Evolutionary conservation across 2,797 vertebrate species (phyloP), one percentile per base, ranked within the genome.

Genomic region (Pteronotus mesoamericanus): DNA sequence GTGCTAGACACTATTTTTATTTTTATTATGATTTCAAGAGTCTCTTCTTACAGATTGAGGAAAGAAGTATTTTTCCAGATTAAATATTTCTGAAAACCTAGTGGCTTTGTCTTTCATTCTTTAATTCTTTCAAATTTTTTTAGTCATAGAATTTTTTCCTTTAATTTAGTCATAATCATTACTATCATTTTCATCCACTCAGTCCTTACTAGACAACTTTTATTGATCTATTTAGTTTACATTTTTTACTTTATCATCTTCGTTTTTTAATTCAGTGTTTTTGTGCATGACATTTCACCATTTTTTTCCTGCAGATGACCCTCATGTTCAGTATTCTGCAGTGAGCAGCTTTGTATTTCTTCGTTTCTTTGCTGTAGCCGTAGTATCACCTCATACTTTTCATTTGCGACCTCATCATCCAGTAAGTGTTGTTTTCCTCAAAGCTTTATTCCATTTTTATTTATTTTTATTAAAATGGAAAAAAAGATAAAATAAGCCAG

Each of bases 291-390:
- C 97, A 96, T 99, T 94, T 98, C 98, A 98, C 97, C 97, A 74
- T 98, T 98, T 98, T 95, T 97, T 98, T 94, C 98, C 98, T 98
- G 96, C 98, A 99, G 99, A 99, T 96, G 99, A 99, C 98, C 99
- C 99, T 96, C 99, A 99, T 97, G 99, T 99, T 97, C 99, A 99
- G 98, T 99, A 99, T 98, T 99, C 99, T 14, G 99, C 99, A 71
- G 99, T 99, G 97, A 99, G 99, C 99, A 99, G 99, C 98, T 99
- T 99, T 98, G 99, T 99, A 97, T 99, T 99, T 98, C 99, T 99
- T 98, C 99, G 99, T 96, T 99, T 99, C 99, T 99, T 99, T 98
- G 99, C 99, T 68, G 99, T 99, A 94, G 99, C 99, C 68, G 99
- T 99, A 98, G 98, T 99, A 94, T 99, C 99, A 94, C 99, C 99